Conservation (phyloP, 2,888 invertebrate species). For the Chymomyza caudatula region DNA sequence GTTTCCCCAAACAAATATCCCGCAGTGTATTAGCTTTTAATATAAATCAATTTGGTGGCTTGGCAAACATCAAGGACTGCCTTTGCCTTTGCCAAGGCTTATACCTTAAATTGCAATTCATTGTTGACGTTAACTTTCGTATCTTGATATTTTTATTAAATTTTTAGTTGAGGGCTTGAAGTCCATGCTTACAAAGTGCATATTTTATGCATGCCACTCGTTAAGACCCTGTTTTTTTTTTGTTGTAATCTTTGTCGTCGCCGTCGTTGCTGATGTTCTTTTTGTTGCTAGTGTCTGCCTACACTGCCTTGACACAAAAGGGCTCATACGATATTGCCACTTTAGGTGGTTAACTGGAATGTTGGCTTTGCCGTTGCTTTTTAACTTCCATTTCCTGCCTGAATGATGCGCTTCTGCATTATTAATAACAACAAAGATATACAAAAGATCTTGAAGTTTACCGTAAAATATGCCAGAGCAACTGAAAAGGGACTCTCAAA, state of each 20-base stretch:
- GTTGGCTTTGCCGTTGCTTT: slow-evolving; percentile 25
- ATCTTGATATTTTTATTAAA: slow-evolving; percentile 67
- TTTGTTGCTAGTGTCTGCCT: slow-evolving; percentile 33
- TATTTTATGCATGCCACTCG: slow-evolving; percentile 60
- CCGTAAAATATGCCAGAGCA: neutral
- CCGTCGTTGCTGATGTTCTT: neutral
- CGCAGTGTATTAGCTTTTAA: neutral
- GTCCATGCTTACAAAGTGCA: slow-evolving; percentile 56
- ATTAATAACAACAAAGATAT: slow-evolving; percentile 30
- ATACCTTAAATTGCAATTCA: slow-evolving; percentile 46
- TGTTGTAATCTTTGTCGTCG: neutral
- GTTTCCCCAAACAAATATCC: neutral
- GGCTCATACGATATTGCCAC: slow-evolving; percentile 24
- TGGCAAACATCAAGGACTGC: slow-evolving; percentile 33
- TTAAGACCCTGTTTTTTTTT: slow-evolving; percentile 37
- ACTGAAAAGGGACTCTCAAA: neutral
- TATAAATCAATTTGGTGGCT: neutral
- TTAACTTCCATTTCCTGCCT: slow-evolving; percentile 61
- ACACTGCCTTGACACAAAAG: slow-evolving; percentile 24
- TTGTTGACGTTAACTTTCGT: slow-evolving; percentile 34
- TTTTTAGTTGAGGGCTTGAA: slow-evolving; percentile 7
- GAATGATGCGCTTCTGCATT: slow-evolving; percentile 28
- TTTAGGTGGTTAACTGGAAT: slow-evolving; percentile 2
- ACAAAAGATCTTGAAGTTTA: neutral
- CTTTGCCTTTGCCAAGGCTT: neutral